These are phyloP conservation scores for Axinella damicornis DNA, from an alignment of 37 sponge, comb jelly and placozoan species.

Conservation along the genomic window DNA sequence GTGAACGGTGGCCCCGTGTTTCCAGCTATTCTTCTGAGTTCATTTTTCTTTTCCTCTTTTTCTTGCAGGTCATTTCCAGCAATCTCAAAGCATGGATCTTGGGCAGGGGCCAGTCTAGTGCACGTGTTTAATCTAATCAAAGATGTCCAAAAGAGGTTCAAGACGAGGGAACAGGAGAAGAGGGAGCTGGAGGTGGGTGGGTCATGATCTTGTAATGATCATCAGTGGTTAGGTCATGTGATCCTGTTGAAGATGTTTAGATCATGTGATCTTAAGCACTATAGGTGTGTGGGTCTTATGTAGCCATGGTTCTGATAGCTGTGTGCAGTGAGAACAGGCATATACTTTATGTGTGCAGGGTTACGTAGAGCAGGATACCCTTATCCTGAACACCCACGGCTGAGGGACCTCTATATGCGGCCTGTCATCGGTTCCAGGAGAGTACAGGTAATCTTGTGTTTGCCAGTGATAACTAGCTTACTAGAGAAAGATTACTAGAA, in stretches of 20 bases:
- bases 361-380: constrained; percentile 82
- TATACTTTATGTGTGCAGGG: constrained; percentile 54
- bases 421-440: constrained; percentile 85
- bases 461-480: too few species aligned
- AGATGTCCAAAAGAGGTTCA: constrained; percentile 96
- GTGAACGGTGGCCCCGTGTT: too few species aligned
- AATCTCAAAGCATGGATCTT: constrained; percentile 33
- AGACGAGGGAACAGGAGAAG: constrained; percentile 92
- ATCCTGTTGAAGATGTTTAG: too few species aligned
- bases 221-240: too few species aligned
- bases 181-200: constrained; percentile 89
- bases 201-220: too few species aligned
- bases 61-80: constrained; percentile 54
- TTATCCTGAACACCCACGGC: constrained; percentile 83
- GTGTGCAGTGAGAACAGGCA: too few species aligned
- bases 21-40: too few species aligned
- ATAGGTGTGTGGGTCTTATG: too few species aligned
- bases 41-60: too few species aligned
- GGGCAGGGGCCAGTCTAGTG: constrained; percentile 31
- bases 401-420: constrained; percentile 97
- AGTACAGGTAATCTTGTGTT: constrained; percentile 60
- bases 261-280: too few species aligned
- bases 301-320: too few species aligned
- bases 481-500: too few species aligned
- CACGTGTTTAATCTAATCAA: constrained; percentile 86